Percentiles rank a stretch among this genome's conserved stretches.
Evolutionary conservation across 2,797 vertebrate species (phyloP).

Genomic region (Melopsittacus undulatus): DNA sequence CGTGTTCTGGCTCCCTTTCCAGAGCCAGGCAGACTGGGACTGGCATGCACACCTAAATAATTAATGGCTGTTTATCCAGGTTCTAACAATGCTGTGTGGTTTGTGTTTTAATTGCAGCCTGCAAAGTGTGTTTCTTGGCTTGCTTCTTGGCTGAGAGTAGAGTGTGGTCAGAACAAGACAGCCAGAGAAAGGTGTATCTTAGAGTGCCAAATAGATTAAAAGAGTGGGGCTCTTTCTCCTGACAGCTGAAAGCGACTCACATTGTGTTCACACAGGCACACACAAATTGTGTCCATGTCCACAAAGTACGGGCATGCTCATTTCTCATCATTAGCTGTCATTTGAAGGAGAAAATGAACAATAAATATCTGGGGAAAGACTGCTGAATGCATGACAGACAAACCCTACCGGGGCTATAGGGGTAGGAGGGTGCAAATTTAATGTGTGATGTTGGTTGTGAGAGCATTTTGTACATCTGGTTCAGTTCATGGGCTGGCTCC

Average conservation of each 20-base stretch:
- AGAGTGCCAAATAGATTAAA: not conserved
- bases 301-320: not conserved
- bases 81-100: not conserved
- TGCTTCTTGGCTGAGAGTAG: not conserved
- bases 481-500: not conserved
- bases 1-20: not conserved
- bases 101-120: not conserved
- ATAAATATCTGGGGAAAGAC: not conserved
- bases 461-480: conserved; percentile 9
- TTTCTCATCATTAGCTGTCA: not conserved
- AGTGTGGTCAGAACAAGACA: not conserved
- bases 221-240: not conserved
- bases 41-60: not conserved
- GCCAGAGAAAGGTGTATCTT: not conserved
- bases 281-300: not conserved
- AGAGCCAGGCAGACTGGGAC: not conserved
- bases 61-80: not conserved
- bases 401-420: not conserved
- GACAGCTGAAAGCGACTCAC: not conserved
- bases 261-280: not conserved
- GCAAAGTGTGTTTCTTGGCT: not conserved
- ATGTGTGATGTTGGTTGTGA: not conserved
- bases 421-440: not conserved
- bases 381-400: not conserved
- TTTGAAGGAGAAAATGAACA: not conserved